phyloP scores from a whole-genome alignment of 2,113 vertebrate species.

The Callipepla squamata region DNA sequence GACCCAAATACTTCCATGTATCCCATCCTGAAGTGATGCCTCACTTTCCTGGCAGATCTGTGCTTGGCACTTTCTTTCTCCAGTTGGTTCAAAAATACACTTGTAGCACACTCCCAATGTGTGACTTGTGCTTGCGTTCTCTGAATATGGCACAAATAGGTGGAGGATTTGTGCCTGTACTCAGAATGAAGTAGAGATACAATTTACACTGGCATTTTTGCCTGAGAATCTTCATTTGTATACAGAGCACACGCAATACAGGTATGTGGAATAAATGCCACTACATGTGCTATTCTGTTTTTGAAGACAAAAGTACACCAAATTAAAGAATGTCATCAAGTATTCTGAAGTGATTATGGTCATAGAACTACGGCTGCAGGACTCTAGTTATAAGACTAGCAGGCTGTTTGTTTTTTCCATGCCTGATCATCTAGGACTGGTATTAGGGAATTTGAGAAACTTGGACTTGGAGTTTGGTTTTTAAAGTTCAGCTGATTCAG shows the following conservation, averaged over 20 bases:
- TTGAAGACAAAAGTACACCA: slow-evolving; percentile 4
- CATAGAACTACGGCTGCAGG: neutral
- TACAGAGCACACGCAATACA: neutral
- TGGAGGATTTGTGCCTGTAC: neutral
- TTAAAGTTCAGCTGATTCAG: slow-evolving; percentile 32
- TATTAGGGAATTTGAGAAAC: slow-evolving; percentile 13
- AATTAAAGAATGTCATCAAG: neutral
- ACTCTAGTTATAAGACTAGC: neutral
- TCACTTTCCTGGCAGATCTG: neutral
- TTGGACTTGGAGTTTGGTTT: slow-evolving; percentile 8
- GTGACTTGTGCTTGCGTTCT: neutral
- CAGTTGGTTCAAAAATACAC: neutral
- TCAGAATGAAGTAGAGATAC: neutral
- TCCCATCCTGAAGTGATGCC: neutral
- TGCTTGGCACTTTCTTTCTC: rapidly evolving
- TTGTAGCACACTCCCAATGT: neutral
- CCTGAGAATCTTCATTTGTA: neutral
- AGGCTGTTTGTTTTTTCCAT: neutral
- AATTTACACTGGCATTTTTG: neutral
- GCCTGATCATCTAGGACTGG: neutral
- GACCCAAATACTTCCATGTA: rapidly evolving
- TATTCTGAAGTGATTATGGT: neutral
- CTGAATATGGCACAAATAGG: neutral
- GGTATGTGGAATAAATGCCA: slow-evolving; percentile 17
- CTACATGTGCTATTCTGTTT: neutral